Percentiles rank a stretch among this genome's conserved stretches.
These are phyloP conservation scores for Drosophila mulleri DNA, from an alignment of 2,888 invertebrate genomes.

Conservation along the genomic window DNA sequence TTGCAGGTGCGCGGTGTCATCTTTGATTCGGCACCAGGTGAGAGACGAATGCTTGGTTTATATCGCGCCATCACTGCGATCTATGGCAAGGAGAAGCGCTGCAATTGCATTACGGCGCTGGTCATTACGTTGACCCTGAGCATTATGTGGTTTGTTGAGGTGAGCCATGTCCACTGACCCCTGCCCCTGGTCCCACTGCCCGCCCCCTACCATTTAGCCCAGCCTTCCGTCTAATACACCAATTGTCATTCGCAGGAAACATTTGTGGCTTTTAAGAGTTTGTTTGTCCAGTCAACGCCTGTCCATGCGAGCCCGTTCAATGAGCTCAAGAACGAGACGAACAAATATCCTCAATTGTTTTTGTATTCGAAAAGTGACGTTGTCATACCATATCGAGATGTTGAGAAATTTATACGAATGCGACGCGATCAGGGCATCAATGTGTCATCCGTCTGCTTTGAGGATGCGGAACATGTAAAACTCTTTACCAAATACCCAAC, in stretches of 20 bases:
- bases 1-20: slow-evolving; percentile 87
- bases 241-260: slow-evolving; percentile 78
- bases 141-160: slow-evolving; percentile 88
- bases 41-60: slow-evolving; percentile 86
- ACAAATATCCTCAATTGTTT: slow-evolving; percentile 89
- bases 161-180: slow-evolving; percentile 65
- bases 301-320: slow-evolving; percentile 87
- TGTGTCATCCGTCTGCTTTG: slow-evolving; percentile 88
- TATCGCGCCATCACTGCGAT: slow-evolving; percentile 88
- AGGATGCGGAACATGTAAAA: slow-evolving; percentile 91
- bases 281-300: slow-evolving; percentile 83
- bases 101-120: slow-evolving; percentile 87
- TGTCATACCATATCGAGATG: slow-evolving; percentile 88
- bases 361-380: slow-evolving; percentile 90
- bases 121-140: slow-evolving; percentile 86
- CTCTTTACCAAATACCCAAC: slow-evolving; percentile 88
- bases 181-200: too few relatives aligned
- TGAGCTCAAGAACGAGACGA: slow-evolving; percentile 87
- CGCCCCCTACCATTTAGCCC: too few relatives aligned
- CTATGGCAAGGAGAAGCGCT: slow-evolving; percentile 86
- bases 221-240: not conserved
- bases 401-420: slow-evolving; percentile 88
- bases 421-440: slow-evolving; percentile 87
- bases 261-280: slow-evolving; percentile 83
- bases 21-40: slow-evolving; percentile 90